Conservation (phyloP, 2,888 invertebrate genomes). For the Antheraea yamamai region DNA sequence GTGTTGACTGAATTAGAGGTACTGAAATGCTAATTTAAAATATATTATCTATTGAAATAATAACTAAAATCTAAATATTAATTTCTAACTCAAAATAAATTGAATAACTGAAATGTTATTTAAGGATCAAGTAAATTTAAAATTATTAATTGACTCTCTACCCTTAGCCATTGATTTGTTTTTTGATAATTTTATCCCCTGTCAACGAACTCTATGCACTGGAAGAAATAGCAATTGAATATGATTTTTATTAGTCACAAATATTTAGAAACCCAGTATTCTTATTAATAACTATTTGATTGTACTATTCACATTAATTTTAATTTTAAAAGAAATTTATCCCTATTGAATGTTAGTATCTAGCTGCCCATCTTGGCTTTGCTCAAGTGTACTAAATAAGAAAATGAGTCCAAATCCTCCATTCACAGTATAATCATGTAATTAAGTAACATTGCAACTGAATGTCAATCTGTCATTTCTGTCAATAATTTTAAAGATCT, state of each 20-base stretch:
- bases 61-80: too few relatives aligned
- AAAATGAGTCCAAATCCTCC: too few relatives aligned
- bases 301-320: neutral
- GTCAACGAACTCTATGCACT: neutral
- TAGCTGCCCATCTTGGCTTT: neutral
- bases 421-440: too few relatives aligned
- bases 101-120: too few relatives aligned
- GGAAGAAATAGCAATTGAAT: neutral
- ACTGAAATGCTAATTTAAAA: neutral
- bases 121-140: too few relatives aligned
- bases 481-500: too few relatives aligned
- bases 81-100: too few relatives aligned
- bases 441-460: too few relatives aligned
- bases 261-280: neutral
- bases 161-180: neutral
- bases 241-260: neutral
- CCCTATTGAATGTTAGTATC: neutral
- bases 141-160: neutral
- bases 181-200: neutral
- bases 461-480: too few relatives aligned
- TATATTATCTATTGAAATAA: neutral
- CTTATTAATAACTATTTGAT: neutral
- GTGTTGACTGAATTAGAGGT: too few relatives aligned
- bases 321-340: neutral
- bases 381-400: neutral